phyloP scores from a whole-genome alignment of 2,797 vertebrate species.

The Alectoris magna region DNA sequence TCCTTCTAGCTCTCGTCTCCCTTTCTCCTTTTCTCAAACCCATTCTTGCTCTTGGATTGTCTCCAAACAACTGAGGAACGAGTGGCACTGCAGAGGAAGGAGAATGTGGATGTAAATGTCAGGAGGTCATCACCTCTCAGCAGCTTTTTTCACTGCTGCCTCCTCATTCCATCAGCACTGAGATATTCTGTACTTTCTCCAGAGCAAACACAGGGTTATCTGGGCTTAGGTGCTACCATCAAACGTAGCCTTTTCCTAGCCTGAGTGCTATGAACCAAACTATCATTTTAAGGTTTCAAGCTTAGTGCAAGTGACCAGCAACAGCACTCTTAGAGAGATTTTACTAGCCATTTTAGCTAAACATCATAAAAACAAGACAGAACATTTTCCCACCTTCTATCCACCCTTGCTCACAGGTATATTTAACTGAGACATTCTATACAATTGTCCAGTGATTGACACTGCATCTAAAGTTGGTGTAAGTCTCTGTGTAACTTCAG shows the following conservation, averaged over 20 bases:
- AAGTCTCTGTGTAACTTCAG: neutral
- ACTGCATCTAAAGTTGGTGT: neutral
- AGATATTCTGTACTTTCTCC: neutral
- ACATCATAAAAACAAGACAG: neutral
- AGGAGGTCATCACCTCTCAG: neutral
- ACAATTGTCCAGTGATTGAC: neutral
- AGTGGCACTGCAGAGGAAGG: neutral
- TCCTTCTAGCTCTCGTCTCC: neutral
- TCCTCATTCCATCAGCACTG: neutral
- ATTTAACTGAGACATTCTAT: neutral
- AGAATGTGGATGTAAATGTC: neutral
- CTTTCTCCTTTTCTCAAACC: neutral
- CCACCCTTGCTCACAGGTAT: neutral
- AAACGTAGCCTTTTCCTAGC: neutral
- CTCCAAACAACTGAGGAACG: neutral
- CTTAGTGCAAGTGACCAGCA: neutral
- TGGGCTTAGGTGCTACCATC: neutral
- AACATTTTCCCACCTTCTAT: neutral
- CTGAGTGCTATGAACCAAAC: neutral
- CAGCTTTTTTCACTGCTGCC: neutral
- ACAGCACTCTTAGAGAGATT: neutral
- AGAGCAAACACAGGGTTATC: neutral
- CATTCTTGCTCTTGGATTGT: neutral
- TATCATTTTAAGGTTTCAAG: neutral
- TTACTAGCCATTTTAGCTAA: neutral